These are phyloP conservation scores for Oenanthe oenanthe DNA, from an alignment of 2,113 vertebrate species.

Conservation along the genomic window DNA sequence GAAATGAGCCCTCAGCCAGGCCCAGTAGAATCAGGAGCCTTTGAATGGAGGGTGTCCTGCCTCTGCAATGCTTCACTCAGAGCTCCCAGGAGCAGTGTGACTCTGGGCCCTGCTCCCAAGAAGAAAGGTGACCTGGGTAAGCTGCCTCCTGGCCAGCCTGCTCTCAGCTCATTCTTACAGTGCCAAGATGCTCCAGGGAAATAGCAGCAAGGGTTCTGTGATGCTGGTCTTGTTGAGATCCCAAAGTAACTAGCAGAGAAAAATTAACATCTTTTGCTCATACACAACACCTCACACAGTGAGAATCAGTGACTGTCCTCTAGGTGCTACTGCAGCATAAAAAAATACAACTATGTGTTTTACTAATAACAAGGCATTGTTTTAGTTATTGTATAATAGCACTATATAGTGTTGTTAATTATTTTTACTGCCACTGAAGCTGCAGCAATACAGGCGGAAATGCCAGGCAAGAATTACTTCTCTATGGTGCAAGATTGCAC, in stretches of 20 bases:
- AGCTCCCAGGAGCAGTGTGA: neutral
- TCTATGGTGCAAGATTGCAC: neutral
- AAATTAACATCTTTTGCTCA: neutral
- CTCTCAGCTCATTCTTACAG: neutral
- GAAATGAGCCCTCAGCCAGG: neutral
- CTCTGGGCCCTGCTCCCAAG: neutral
- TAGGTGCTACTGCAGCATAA: slow-evolving; percentile 27
- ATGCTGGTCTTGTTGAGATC: neutral
- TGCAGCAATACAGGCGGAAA: neutral
- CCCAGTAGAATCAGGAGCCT: neutral
- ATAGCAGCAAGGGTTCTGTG: neutral
- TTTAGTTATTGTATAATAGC: neutral
- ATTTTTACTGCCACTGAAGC: neutral
- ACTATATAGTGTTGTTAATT: neutral
- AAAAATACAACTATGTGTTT: neutral
- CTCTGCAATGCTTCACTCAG: neutral
- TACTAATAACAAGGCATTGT: neutral
- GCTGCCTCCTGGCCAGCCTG: neutral
- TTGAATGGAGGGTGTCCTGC: neutral
- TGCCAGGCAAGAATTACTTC: neutral
- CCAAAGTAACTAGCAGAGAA: neutral
- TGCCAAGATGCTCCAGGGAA: neutral
- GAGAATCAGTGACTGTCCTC: neutral
- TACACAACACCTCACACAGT: neutral
- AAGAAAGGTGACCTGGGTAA: neutral